A percentile compares a stretch with the other conserved stretches of the same genome.
These are phyloP conservation scores for Bacillus rossius DNA, from an alignment of 1,140 invertebrate species.

Conservation along the genomic window DNA sequence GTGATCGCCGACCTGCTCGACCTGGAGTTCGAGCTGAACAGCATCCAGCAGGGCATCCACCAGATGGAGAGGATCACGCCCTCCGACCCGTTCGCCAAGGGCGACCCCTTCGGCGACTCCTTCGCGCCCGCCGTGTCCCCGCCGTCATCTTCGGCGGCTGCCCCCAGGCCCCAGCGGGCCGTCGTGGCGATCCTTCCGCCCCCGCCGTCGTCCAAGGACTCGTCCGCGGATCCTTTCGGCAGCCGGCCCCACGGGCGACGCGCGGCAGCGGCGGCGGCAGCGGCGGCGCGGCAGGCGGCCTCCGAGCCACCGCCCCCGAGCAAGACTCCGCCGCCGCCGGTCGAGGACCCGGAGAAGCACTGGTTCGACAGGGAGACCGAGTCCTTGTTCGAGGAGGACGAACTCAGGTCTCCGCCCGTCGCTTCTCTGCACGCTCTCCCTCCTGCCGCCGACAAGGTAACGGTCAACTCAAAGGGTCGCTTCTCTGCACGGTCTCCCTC, in stretches of 20 bases:
- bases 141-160: not conserved
- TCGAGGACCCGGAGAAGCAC: conserved; percentile 24
- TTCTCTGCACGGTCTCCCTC: no score
- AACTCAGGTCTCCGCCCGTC: conserved; percentile 24
- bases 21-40: conserved; percentile 87
- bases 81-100: conserved; percentile 49
- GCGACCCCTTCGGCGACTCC: conserved; percentile 61
- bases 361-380: conserved; percentile 50
- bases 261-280: no score
- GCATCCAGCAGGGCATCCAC: conserved; percentile 79
- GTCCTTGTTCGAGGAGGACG: conserved; percentile 44
- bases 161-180: conserved; percentile 39
- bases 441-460: no score
- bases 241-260: conserved; percentile 19
- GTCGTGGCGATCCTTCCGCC: conserved; percentile 38
- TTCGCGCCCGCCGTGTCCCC: conserved; percentile 47
- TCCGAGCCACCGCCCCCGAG: not conserved
- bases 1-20: conserved; percentile 84
- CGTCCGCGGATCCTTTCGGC: conserved; percentile 7
- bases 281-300: not conserved
- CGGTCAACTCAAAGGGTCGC: no score
- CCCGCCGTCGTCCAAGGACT: conserved; percentile 28
- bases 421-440: no score
- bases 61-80: conserved; percentile 83
- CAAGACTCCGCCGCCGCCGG: not conserved